phyloP scores from a whole-genome alignment of 2,113 vertebrate species.

The Chionomys nivalis region DNA sequence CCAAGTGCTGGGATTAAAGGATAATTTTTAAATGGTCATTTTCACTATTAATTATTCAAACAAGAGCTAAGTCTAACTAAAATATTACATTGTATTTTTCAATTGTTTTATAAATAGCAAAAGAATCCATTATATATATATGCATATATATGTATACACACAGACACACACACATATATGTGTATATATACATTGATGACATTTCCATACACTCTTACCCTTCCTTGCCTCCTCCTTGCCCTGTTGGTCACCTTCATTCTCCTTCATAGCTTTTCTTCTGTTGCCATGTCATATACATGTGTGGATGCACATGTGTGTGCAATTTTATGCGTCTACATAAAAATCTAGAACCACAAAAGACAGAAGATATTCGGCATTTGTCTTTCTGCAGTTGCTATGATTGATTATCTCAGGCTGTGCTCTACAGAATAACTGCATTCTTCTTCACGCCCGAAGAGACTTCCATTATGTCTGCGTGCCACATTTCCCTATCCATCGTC shows the following conservation, averaged over 20 bases:
- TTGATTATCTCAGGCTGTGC: background rate
- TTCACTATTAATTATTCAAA: slow-evolving; percentile 14
- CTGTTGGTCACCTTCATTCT: background rate
- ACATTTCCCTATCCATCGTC: background rate
- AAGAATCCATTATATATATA: too few relatives aligned
- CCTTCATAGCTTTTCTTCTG: background rate
- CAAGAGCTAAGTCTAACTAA: slow-evolving; percentile 36
- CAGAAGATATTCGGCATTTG: background rate
- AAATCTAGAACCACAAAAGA: background rate
- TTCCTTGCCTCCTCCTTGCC: background rate
- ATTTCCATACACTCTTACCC: too few relatives aligned
- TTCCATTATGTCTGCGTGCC: background rate
- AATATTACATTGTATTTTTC: background rate
- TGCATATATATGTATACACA: too few relatives aligned
- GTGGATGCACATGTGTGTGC: background rate
- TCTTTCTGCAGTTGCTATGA: background rate
- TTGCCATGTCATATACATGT: too few relatives aligned
- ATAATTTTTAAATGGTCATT: slow-evolving; percentile 23
- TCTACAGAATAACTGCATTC: background rate
- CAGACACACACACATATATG: background rate
- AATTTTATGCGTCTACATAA: background rate
- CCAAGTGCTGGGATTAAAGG: too few relatives aligned
- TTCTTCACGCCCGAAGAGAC: background rate
- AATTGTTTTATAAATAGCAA: slow-evolving; percentile 28
- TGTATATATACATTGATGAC: background rate